Base-by-base conservation (phyloP, 2,797 vertebrate species). In the Tarsius wallacei region DNA sequence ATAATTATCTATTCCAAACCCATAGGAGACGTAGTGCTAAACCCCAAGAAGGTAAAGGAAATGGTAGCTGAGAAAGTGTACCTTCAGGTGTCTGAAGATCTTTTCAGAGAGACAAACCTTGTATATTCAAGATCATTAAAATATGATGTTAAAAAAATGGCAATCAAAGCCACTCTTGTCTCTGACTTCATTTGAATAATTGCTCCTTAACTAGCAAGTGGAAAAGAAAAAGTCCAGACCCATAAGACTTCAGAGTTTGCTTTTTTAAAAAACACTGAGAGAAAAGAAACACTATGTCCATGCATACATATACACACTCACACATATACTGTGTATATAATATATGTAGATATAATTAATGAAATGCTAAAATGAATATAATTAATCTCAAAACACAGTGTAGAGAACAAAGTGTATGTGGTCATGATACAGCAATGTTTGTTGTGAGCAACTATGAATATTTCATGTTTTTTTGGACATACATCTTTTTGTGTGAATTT, bases 11-110 rank as follows among this genome's bases (percentile, higher is more conserved):
- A 26, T 81, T 86, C 24, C 76, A 28, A 64, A 76, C 16, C 7
- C 28, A 55, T 47, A 22, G 33, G 71, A 21, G 31, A 7, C 16
- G 3, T 85, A 59, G 61, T 26, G 28, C 33, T 33, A 86, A 53
- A 31, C 21, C 47, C 9, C n/a, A 33, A 87, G 28, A 86, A 70
- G 8, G 33, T 87, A 22, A 90, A 86, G 87, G 42, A 90, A 97
- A 91, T 94, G n/a, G 55, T 33, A 49, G 63, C 7, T 89, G 78
- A 26, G 24, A 53, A 63, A 66, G 24, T 71, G 19, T 36, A 57
- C 1, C 31, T 90, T 49, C 33, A 82, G 63, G 6, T 77, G 17
- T 57, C 31, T 53, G 13, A 89, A 80, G 8, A 51, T n/a, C 16
- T n/a, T 76, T 90, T 86, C 59, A 87, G 33, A 71, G 36, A 88